A percentile compares a stretch with the other conserved stretches of the same genome.
These are phyloP conservation scores for Pluvianellus socialis DNA, from an alignment of 2,113 vertebrate species.

Conservation along the genomic window DNA sequence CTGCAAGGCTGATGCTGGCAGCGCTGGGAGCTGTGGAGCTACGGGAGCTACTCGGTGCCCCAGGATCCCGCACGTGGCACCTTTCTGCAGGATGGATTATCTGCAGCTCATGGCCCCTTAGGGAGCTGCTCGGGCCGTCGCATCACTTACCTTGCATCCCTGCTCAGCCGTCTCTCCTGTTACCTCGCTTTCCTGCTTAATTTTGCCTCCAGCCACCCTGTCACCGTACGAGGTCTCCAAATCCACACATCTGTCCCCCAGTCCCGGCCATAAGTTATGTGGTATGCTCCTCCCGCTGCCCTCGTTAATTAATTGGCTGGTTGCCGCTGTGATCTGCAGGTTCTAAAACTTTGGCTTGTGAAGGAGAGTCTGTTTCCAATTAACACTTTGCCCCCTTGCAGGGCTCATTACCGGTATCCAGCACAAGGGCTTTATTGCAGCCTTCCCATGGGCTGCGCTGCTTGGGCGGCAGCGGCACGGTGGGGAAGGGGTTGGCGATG, in stretches of 20 bases:
- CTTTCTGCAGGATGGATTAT: neutral
- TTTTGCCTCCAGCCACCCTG: neutral
- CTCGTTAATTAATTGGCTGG: neutral
- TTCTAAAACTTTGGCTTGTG: neutral
- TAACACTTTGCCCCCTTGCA: neutral
- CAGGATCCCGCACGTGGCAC: accelerated
- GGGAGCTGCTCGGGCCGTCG: neutral
- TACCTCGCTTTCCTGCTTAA: neutral
- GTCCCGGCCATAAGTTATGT: accelerated
- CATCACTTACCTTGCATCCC: neutral
- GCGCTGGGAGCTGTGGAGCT: accelerated
- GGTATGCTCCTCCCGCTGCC: neutral
- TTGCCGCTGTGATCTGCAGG: neutral
- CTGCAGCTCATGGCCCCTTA: accelerated
- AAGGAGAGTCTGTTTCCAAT: neutral
- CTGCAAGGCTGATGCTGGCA: neutral
- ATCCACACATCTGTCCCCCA: neutral
- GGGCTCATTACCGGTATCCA: neutral
- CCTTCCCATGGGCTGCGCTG: neutral
- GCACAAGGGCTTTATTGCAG: neutral
- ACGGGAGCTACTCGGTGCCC: accelerated
- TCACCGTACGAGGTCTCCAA: neutral
- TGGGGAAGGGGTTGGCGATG: neutral
- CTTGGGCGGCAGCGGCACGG: accelerated
- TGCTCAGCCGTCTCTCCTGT: neutral